These are phyloP conservation scores for Rhinopomastus cyanomelas DNA, from an alignment of 2,113 vertebrate genomes.

Conservation along the genomic window DNA sequence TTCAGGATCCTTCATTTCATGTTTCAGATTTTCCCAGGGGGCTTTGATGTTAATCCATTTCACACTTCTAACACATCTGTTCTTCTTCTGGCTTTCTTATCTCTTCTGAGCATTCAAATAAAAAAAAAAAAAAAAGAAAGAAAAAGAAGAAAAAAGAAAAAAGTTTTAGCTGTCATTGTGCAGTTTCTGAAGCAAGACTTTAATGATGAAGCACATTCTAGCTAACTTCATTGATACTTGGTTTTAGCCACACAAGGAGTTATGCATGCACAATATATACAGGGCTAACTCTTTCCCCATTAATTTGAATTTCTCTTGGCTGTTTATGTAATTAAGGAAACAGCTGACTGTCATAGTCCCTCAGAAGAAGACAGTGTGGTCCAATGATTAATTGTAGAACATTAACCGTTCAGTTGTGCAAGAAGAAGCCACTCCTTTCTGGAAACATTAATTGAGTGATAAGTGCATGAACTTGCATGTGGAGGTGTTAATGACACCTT, in stretches of 20 bases:
- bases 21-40: conserved; percentile 78
- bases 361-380: background rate
- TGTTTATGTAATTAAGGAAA: background rate
- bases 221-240: conserved; percentile 41
- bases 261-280: background rate
- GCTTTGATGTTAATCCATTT: conserved; percentile 84
- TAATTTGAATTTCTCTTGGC: background rate
- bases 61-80: conserved; percentile 80
- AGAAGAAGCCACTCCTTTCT: background rate
- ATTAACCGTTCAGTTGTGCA: background rate
- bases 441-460: background rate
- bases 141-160: background rate
- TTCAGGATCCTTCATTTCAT: conserved; percentile 80
- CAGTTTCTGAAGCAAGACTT: conserved; percentile 65
- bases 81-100: conserved; percentile 78
- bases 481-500: background rate
- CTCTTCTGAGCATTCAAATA: conserved; percentile 75
- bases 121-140: conserved; percentile 35
- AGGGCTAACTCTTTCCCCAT: background rate
- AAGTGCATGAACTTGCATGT: background rate
- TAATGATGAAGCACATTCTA: conserved; percentile 65
- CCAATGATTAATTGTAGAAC: background rate
- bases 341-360: background rate
- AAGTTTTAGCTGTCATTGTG: conserved; percentile 68
- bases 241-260: conserved; percentile 27